phyloP scores from a whole-genome alignment of 2,797 vertebrate genomes.

The Gila robusta region DNA sequence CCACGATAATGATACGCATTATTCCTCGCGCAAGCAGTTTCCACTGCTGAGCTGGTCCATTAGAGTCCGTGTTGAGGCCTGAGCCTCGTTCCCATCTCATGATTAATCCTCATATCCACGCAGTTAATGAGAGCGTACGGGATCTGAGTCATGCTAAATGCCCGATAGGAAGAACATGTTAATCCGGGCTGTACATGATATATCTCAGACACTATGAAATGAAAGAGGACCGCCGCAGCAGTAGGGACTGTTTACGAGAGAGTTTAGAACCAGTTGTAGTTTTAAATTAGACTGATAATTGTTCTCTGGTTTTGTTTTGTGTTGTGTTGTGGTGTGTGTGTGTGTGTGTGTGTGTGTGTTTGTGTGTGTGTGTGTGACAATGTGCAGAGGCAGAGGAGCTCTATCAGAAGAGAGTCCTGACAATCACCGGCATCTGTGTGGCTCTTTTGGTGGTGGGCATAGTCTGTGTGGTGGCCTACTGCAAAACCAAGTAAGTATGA shows the following conservation, averaged over 20 bases:
- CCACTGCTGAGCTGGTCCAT: slow-evolving; percentile 58
- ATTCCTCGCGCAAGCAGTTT: slow-evolving; percentile 57
- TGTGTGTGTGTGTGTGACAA: slow-evolving; percentile 54
- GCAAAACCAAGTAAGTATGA: slow-evolving; percentile 98
- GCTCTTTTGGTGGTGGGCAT: slow-evolving; percentile 97
- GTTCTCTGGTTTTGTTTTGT: slow-evolving; percentile 23
- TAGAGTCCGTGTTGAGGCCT: slow-evolving; percentile 31
- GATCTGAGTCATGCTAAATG: slow-evolving; percentile 42
- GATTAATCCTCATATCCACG: slow-evolving; percentile 50
- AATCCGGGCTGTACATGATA: not conserved
- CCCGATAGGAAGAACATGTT: not conserved
- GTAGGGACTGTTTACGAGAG: slow-evolving; percentile 49
- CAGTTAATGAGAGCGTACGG: slow-evolving; percentile 34
- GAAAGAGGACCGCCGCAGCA: not conserved
- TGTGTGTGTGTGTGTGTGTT: not conserved
- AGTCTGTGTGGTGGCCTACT: slow-evolving; percentile 98
- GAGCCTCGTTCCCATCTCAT: slow-evolving; percentile 39
- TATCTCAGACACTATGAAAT: not conserved
- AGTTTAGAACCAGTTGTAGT: not conserved
- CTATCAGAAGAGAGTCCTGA: slow-evolving; percentile 98
- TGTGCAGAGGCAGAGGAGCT: slow-evolving; percentile 94
- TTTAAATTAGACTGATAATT: slow-evolving; percentile 21
- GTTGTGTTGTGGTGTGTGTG: too few species aligned
- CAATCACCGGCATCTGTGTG: slow-evolving; percentile 98
- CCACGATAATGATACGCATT: slow-evolving; percentile 45